phyloP scores from a whole-genome alignment of 35 echinoderm and acorn worm genomes.

The Ophiothrix spiculata region DNA sequence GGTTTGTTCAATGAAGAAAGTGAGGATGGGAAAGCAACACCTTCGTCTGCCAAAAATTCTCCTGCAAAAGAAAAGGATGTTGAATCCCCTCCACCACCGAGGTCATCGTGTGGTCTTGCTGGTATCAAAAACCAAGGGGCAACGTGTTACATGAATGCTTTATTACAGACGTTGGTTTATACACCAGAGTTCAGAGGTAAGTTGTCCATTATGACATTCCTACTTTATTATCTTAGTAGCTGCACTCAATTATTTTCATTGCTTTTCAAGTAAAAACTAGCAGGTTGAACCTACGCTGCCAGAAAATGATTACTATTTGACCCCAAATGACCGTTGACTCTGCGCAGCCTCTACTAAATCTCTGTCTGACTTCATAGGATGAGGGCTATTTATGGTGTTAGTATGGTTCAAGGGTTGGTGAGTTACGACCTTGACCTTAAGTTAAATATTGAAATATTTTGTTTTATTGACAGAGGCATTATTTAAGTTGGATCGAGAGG shows the following conservation, averaged over 20 bases:
- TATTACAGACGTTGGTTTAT: constrained; percentile 79
- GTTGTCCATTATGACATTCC: background rate
- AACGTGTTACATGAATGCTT: constrained; percentile 91
- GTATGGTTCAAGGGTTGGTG: too few relatives aligned
- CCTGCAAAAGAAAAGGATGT: background rate
- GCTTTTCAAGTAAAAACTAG: background rate
- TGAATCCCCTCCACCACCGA: constrained; percentile 30
- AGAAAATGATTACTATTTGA: background rate
- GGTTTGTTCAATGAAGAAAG: constrained; percentile 36
- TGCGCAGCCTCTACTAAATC: too few relatives aligned
- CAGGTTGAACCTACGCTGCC: background rate
- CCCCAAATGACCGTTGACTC: background rate
- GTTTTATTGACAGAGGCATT: constrained; percentile 71
- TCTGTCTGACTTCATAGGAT: background rate
- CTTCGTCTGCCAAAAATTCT: background rate
- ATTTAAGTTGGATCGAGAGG: constrained; percentile 60
- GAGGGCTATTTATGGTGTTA: background rate
- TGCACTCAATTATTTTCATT: too few relatives aligned
- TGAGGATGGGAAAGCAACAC: background rate
- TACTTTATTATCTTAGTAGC: background rate
- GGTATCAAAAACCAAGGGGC: constrained; percentile 89
- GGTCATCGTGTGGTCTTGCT: constrained; percentile 48
- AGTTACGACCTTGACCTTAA: too few relatives aligned
- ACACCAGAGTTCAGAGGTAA: constrained; percentile 96
- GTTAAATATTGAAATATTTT: too few relatives aligned